Evolutionary conservation across 2,113 vertebrate species (phyloP), one percentile per base, ranked within the genome.

Genomic region (Cepphus grylle): DNA sequence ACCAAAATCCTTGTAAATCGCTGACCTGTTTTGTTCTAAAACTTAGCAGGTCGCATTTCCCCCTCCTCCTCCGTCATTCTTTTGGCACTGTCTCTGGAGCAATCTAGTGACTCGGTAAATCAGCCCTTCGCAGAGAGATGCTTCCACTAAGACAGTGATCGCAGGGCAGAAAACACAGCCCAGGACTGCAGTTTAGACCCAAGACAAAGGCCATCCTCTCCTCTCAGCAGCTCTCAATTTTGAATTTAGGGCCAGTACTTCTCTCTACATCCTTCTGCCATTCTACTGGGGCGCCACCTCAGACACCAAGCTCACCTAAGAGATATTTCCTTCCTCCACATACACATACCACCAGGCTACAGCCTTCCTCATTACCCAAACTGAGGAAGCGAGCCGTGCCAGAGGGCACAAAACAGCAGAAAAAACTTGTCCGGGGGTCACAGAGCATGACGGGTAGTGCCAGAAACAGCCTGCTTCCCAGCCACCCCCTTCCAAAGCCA

Each of bases 1-100:
- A 83, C 91, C 84, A 58, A 65, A 61, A 78, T 63, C 91, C 92
- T 94, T 89, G 84, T 83, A 96, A 97, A 93, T 81, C 2, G 80
- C 67, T 94, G 93, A 88, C 83, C 84, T 93, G 80, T 73, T 97
- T 91, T 89, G 91, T 83, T 93, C 86, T 88, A 62, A 95, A 93
- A 94, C 69, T 79, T 16, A 32, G 74, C 27, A 89, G 91, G 84
- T 69, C 84, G 58, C 73, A 66, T 77, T 91, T 90, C 86, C 86
- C 91, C 87, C 88, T 81, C 78, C 42, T 87, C 88, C 74, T 82
- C 67, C 2, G 47, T 77, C 84, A 65, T 43, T 56, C 79, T 89
- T 69, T 82, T 81, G 86, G 84, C 81, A 84, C 6, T 16, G 62
- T 50, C 86, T 81, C 61, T 3, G 5, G 70, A 95, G 77, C 71